Evolutionary conservation across 2,113 vertebrate genomes (phyloP).

Genomic region (Microtus montanus): DNA sequence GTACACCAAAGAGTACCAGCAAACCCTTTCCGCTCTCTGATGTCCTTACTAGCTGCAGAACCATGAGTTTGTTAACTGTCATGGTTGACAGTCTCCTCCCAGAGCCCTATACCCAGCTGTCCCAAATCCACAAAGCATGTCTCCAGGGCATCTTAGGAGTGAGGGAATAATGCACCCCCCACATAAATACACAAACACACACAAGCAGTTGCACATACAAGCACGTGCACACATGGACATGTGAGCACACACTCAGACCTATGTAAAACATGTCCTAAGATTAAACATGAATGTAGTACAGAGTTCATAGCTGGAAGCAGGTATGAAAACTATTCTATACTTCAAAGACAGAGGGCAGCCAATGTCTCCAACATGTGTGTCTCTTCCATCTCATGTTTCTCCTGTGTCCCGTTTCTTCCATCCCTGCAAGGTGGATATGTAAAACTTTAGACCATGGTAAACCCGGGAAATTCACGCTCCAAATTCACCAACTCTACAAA

Average conservation of each 20-base stretch:
- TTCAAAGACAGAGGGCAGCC: neutral
- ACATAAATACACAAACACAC: too few species aligned
- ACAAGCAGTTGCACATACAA: too few species aligned
- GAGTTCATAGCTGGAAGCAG: too few species aligned
- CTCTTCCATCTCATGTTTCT: neutral
- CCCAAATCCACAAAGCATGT: neutral
- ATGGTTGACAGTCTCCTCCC: fast-evolving
- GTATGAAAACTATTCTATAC: fast-evolving
- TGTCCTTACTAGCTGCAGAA: fast-evolving
- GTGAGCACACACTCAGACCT: neutral
- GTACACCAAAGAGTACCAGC: conserved; percentile 81
- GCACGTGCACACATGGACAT: fast-evolving
- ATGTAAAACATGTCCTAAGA: neutral
- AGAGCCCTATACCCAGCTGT: neutral
- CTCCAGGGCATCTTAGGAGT: neutral
- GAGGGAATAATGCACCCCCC: neutral
- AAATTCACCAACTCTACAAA: neutral
- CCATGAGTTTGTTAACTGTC: fast-evolving
- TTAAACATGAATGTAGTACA: neutral
- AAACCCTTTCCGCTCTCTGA: conserved; percentile 72
- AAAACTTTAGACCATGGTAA: fast-evolving
- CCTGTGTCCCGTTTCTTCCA: fast-evolving
- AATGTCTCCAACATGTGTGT: fast-evolving
- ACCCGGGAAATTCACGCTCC: neutral
- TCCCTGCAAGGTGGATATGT: too few species aligned